A percentile compares a stretch with the other conserved stretches of the same genome.
These are phyloP conservation scores for Atherinosoma microstoma DNA, from an alignment of 2,797 vertebrate species.

Conservation along the genomic window DNA sequence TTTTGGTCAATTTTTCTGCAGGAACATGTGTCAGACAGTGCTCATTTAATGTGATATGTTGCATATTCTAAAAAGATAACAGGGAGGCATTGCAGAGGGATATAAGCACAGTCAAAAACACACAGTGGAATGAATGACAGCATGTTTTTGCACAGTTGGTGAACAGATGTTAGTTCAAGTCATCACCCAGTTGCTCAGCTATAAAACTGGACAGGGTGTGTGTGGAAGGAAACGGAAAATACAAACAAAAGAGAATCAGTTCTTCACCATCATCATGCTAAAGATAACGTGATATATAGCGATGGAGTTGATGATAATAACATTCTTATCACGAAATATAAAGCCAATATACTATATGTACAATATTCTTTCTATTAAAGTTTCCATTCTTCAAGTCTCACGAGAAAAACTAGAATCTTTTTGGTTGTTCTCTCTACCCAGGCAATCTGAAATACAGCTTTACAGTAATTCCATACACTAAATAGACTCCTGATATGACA, in stretches of 20 bases:
- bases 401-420: neutral
- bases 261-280: neutral
- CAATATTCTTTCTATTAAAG: no score
- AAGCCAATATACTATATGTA: no score
- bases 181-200: slow-evolving; percentile 23
- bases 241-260: slow-evolving; percentile 7
- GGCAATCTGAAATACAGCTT: neutral
- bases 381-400: neutral
- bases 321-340: no score
- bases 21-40: neutral
- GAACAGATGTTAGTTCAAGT: slow-evolving; percentile 68
- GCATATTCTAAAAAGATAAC: neutral
- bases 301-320: neutral
- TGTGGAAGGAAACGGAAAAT: slow-evolving; percentile 13
- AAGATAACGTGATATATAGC: neutral
- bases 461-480: neutral
- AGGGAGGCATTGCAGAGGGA: slow-evolving; percentile 6
- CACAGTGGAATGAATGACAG: slow-evolving; percentile 34
- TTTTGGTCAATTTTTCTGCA: neutral
- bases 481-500: neutral
- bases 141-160: slow-evolving; percentile 65
- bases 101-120: slow-evolving; percentile 17
- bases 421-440: neutral
- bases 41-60: slow-evolving; percentile 6
- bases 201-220: slow-evolving; percentile 19